Evolutionary conservation across 2,113 vertebrate genomes (phyloP), one percentile per base, ranked within the genome.

Genomic region (Pedetes capensis): DNA sequence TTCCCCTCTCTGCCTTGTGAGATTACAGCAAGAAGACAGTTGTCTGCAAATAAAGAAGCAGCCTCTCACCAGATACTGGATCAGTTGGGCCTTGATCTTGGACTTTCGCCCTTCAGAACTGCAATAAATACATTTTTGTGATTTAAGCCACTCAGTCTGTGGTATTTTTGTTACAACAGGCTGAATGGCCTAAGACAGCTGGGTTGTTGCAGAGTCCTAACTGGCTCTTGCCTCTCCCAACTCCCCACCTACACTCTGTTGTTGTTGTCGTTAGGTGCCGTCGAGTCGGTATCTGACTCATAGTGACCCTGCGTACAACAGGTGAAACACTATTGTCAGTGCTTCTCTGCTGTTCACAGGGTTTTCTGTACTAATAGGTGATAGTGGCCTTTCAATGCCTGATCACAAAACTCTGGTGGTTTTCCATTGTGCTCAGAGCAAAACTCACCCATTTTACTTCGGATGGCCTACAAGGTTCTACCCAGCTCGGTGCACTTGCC

Each of bases 401-500:
- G 32, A 13, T 83, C 3, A 49, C 9, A 18, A 72, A 34, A 18
- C 72, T 44, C 34, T 16, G 9, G 5, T 8, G 39, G 25, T 29
- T 91, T 80, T 25, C 53, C 42, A 8, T 0, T 39, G 20, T 34
- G 27, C 20, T 66, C 9, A 6, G 47, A 59, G 57, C 29, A 39
- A 57, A 74, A 9, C 20, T 6, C 88, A 71, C 17, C 23, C 9
- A 5, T 12, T 29, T 32, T 59, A 5, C 8, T 51, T 55, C 37
- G 53, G 34, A 9, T 10, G 51, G 34, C 8, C 44, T 39, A 0
- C 0, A 6, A 63, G 89, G 44, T 25, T 42, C 53, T 34, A 4
- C 2, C 4, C 3, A 37, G 5, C 7, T 5, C 8, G n/a, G 37
- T 1, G 6, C 25, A 49, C 37, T 55, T 59, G 32, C 32, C 25